Conservation (phyloP, 2,888 invertebrate genomes). For the Hermaeophaga mercurialis region DNA sequence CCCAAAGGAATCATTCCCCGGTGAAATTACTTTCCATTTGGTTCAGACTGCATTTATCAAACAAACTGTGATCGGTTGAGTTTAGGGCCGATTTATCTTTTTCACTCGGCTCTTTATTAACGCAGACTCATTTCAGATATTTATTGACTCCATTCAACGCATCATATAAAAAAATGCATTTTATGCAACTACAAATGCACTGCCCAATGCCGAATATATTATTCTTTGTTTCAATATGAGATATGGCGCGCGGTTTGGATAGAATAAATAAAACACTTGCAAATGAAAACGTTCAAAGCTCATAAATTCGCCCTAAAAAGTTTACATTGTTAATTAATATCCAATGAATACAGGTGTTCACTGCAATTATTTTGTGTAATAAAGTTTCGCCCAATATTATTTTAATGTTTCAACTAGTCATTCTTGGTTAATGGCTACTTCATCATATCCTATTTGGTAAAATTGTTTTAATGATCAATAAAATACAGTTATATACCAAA, state of each 20-base stretch:
- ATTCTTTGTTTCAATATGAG: slow-evolving; percentile 21
- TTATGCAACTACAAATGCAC: slow-evolving; percentile 21
- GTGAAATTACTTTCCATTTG: slow-evolving; percentile 52
- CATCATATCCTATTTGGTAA: no score
- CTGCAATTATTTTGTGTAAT: no score
- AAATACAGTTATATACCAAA: no score
- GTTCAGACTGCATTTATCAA: slow-evolving; percentile 47
- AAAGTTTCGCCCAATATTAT: no score
- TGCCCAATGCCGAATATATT: slow-evolving; percentile 13
- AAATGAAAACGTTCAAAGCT: background rate
- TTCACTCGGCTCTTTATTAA: slow-evolving; percentile 41
- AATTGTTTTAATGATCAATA: no score
- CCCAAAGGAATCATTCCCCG: slow-evolving; percentile 52
- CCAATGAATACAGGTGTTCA: background rate
- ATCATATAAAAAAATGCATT: slow-evolving; percentile 24
- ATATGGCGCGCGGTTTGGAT: slow-evolving; percentile 12
- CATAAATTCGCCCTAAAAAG: slow-evolving; percentile 10
- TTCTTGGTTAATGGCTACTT: no score
- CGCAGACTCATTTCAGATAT: slow-evolving; percentile 30
- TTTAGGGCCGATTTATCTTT: slow-evolving; percentile 51
- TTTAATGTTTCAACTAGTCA: no score
- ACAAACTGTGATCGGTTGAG: slow-evolving; percentile 46
- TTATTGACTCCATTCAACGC: slow-evolving; percentile 24
- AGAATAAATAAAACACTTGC: slow-evolving; percentile 18
- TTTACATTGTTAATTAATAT: slow-evolving; percentile 1